These are phyloP conservation scores for Acronicta alni DNA, from an alignment of 2,888 invertebrate genomes.

Conservation along the genomic window DNA sequence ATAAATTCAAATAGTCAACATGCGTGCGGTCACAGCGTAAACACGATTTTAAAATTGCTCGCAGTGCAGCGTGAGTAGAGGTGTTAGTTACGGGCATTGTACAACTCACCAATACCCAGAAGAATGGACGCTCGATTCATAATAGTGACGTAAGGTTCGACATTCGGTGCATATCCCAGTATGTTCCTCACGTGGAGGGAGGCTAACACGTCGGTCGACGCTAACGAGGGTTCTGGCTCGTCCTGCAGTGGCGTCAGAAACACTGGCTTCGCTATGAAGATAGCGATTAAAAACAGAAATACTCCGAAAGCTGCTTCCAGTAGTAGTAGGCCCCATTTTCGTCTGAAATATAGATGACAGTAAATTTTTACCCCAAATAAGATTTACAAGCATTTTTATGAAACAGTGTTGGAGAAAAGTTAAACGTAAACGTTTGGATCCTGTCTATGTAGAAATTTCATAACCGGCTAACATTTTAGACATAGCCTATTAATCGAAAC, in stretches of 20 bases:
- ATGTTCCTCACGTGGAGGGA: slow-evolving; percentile 63
- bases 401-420: too few relatives aligned
- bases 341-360: slow-evolving; percentile 58
- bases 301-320: slow-evolving; percentile 67
- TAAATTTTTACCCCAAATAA: too few relatives aligned
- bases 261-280: slow-evolving; percentile 74
- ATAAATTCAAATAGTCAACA: too few relatives aligned
- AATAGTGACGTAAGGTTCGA: slow-evolving; percentile 58
- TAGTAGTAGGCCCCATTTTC: slow-evolving; percentile 72
- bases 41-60: too few relatives aligned
- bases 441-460: too few relatives aligned
- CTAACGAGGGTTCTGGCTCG: slow-evolving; percentile 66
- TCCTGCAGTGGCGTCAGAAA: slow-evolving; percentile 76
- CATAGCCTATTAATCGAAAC: too few relatives aligned
- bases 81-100: too few relatives aligned
- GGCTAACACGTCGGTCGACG: slow-evolving; percentile 61
- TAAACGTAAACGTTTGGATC: too few relatives aligned
- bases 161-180: slow-evolving; percentile 74
- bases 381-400: too few relatives aligned
- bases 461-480: too few relatives aligned
- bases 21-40: too few relatives aligned
- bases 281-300: slow-evolving; percentile 63
- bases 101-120: slow-evolving; percentile 64
- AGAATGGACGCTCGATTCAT: slow-evolving; percentile 67
- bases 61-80: too few relatives aligned